A percentile compares a stretch with the other conserved stretches of the same genome.
Evolutionary conservation across 1,140 invertebrate genomes (phyloP).

Genomic region (Drosophila jambulina): DNA sequence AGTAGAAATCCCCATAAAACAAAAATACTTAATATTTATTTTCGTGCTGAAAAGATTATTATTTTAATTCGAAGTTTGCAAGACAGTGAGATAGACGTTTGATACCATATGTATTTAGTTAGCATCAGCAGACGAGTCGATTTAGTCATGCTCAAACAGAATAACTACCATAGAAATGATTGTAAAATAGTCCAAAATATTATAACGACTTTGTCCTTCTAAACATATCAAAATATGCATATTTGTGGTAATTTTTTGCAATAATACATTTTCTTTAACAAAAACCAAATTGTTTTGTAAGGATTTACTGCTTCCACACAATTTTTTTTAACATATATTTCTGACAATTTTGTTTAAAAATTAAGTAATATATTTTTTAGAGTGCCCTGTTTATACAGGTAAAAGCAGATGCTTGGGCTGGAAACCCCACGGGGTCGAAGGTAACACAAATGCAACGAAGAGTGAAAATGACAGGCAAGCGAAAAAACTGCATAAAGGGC

Average conservation of each 20-base stretch:
- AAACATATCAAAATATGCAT: too few relatives aligned
- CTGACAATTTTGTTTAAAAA: not conserved
- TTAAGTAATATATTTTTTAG: not conserved
- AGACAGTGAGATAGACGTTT: not conserved
- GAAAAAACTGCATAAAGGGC: conserved; percentile 19
- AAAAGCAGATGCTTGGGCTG: conserved; percentile 1
- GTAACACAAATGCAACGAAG: conserved; percentile 30
- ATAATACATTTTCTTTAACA: not conserved
- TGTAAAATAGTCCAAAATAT: not conserved
- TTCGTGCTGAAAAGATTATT: not conserved
- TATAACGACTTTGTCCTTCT: too few relatives aligned
- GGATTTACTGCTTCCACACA: not conserved
- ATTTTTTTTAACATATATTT: not conserved
- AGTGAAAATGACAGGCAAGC: conserved; percentile 36
- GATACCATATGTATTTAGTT: too few relatives aligned
- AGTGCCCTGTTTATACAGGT: not conserved
- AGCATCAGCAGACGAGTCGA: too few relatives aligned
- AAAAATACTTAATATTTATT: not conserved
- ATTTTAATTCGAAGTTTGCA: not conserved
- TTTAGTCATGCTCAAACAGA: too few relatives aligned
- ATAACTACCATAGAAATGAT: too few relatives aligned
- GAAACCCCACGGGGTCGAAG: conserved; percentile 28
- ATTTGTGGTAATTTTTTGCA: not conserved
- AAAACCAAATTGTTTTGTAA: not conserved
- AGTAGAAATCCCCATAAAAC: not conserved